Base-by-base conservation (phyloP, 2,888 invertebrate genomes). In the Crematogaster levior region DNA sequence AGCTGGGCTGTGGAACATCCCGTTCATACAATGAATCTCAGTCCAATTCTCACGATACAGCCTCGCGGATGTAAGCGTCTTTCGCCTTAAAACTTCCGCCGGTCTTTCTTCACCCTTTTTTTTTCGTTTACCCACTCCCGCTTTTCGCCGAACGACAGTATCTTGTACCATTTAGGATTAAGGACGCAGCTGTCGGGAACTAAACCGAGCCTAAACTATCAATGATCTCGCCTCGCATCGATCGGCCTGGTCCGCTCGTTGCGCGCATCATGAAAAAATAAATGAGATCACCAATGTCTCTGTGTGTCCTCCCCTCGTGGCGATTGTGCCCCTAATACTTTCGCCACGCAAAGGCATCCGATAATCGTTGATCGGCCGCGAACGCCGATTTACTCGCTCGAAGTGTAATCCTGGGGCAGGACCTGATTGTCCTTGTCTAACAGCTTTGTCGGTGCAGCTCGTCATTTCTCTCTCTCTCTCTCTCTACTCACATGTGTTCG, bases 211-310 rank as follows among this genome's bases (percentile, higher is more conserved):
- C 40, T 61, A 46, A 74, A 2, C 43, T 63, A 61, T 21, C 58
- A 60, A 79, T 40, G 79, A 58, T 82, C 58, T 82, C 66, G 34
- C 24, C 66, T 63, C 61, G 63, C 75, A 66, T 79, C 84, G 81
- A 60, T 58, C 68, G 74, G 48, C 66, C n/a, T 63, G 63, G 53
- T 73, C 74, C 75, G 81, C 77, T 80, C 84, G 70, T 79, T 72
- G 73, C 81, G 77, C 82, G 72, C 79, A 56, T 72, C 60, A 77
- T 56, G 74, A 66, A 86, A 85, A 84, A 85, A 86, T 87, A 89
- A 91, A 90, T 90, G 90, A 91, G 91, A 91, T 91, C 91, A 88
- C 86, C 83, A 83, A n/a, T 82, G 53, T 61, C 34, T 74, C 30
- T 53, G 37, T 48, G 3, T 56, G 27, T 46, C 21, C 34, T 63